phyloP scores from a whole-genome alignment of 2,113 vertebrate species.

The Furnarius figulus region DNA sequence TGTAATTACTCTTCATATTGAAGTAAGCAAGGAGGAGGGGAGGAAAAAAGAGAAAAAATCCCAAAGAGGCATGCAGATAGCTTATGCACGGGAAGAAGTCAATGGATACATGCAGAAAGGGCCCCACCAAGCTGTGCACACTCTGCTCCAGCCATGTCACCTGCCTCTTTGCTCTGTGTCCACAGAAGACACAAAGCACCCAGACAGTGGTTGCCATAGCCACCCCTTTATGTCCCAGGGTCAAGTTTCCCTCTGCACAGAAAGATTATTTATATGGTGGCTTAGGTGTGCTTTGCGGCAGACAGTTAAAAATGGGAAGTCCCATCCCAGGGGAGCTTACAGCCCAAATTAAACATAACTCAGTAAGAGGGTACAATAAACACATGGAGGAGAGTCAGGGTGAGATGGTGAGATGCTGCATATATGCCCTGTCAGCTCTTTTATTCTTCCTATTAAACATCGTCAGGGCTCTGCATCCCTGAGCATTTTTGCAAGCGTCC shows the following conservation, averaged over 20 bases:
- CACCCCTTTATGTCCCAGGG: background rate
- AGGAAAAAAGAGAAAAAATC: background rate
- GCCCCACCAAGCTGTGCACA: accelerated
- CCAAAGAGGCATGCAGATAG: accelerated
- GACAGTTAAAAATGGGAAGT: background rate
- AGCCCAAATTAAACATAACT: background rate
- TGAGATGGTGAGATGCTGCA: accelerated
- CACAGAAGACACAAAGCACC: background rate
- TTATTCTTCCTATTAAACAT: background rate
- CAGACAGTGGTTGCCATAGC: conserved; percentile 16
- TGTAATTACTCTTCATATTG: background rate
- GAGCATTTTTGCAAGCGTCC: accelerated
- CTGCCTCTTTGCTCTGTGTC: background rate
- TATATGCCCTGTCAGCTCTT: background rate
- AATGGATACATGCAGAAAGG: accelerated
- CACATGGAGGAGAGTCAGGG: background rate
- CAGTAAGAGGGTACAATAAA: background rate
- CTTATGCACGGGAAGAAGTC: background rate
- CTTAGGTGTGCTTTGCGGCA: conserved; percentile 23
- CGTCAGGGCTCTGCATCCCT: background rate
- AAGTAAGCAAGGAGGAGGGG: background rate
- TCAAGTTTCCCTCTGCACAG: background rate
- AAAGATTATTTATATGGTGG: conserved; percentile 18
- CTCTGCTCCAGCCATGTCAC: background rate
- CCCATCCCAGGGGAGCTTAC: background rate